Base-by-base conservation (phyloP, 2,797 vertebrate species). In the Philypnodon macrostomus region DNA sequence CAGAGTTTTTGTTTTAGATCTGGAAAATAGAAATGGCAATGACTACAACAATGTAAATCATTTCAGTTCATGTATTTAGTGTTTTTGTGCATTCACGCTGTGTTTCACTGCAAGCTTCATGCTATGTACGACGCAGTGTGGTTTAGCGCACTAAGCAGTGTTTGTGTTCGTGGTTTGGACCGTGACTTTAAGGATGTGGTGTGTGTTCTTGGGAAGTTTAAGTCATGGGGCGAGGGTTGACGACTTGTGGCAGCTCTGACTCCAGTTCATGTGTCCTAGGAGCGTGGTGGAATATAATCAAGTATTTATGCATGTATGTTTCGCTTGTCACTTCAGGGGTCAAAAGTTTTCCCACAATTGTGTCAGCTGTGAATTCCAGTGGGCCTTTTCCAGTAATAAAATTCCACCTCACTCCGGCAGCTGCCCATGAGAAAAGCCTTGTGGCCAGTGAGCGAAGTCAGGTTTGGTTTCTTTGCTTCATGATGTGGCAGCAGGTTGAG, bases 381-480 rank as follows among this genome's bases (percentile, higher is more conserved):
- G 59, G 66, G 53, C 44, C 70, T 68, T 81, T 81, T 79, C 77
- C 79, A 68, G 77, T 79, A 75, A 83, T 68, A 75, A 67, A 53
- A 68, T 63, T 66, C 73, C 54, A 64, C 64, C 70, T 75, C 37
- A 36, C 60, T 67, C 47, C 1, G 40, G 44, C 85, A 81, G 79
- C 78, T 85, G 81, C 70, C 82, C 60, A 24, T 29, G 11, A 53
- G 61, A 64, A 51, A 73, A 47, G 73, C 75, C 60, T 58, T 0
- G 41, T 53, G 48, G 66, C 49, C 60, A 6, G 39, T n/a, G n/a
- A 61, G 62, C 2, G 54, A 46, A 60, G 24, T 56, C 7, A 2
- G 21, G 44, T 32, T 61, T 67, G 62, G 53, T 57, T 69, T 50
- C 30, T 5, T 30, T 56, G 47, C 52, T 47, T 36, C 19, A 44